Percentiles rank a stretch among this genome's conserved stretches.
Evolutionary conservation across 53 echinoderm and acorn worm species (phyloP).

Genomic region (Mesocentrotus franciscanus): DNA sequence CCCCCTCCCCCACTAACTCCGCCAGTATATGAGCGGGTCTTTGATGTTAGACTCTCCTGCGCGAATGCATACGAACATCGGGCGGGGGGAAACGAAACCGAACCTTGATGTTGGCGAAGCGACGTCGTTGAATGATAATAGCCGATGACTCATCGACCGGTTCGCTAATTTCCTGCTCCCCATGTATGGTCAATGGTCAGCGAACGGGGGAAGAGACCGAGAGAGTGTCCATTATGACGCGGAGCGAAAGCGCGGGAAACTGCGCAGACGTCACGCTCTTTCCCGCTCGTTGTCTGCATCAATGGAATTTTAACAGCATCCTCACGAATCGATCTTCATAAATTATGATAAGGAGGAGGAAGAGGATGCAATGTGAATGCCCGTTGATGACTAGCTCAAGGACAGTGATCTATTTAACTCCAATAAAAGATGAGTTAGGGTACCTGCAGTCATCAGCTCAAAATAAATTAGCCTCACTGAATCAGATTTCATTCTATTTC

Average conservation of each 20-base stretch:
- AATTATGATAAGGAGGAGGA: constrained; percentile 29
- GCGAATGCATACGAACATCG: not conserved
- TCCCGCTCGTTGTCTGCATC: not conserved
- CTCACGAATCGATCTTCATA: constrained; percentile 19
- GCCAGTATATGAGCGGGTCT: not conserved
- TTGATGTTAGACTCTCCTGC: constrained; percentile 15
- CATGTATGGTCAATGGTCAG: constrained; percentile 48
- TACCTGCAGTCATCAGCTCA: not conserved
- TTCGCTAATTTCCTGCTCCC: constrained; percentile 45
- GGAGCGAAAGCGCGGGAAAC: not conserved
- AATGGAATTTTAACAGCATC: constrained; percentile 6
- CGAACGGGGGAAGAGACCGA: not conserved
- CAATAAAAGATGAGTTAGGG: not conserved
- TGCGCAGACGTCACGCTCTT: not conserved
- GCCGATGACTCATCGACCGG: constrained; percentile 55
- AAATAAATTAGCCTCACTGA: not conserved
- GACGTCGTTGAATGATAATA: constrained; percentile 39
- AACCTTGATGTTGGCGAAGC: constrained; percentile 18
- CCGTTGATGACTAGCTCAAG: not conserved
- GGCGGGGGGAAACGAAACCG: not conserved
- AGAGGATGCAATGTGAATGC: constrained; percentile 21
- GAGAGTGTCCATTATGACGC: not conserved
- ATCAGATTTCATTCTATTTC: not conserved
- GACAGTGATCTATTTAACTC: not conserved
- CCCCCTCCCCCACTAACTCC: not conserved